Percentiles rank a stretch among this genome's conserved stretches.
Evolutionary conservation across 2,113 vertebrate genomes (phyloP).

Genomic region (Nesoenas mayeri): DNA sequence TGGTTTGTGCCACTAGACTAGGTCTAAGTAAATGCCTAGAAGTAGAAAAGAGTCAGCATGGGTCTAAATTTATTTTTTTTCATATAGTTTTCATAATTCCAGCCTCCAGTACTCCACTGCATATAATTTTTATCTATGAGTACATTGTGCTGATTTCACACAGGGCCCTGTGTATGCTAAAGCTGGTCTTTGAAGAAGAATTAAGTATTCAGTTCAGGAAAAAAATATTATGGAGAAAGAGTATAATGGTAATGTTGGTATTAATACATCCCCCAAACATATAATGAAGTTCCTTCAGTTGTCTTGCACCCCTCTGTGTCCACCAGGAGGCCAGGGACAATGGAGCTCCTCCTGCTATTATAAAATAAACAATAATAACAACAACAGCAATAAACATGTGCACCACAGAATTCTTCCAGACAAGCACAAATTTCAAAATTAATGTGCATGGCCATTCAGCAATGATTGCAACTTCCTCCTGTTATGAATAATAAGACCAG

Average conservation of each 20-base stretch:
- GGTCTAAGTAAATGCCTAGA: background rate
- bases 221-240: background rate
- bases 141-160: constrained; percentile 41
- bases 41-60: background rate
- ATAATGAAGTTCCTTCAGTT: constrained; percentile 33
- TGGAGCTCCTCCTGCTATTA: background rate
- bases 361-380: constrained; percentile 36
- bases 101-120: background rate
- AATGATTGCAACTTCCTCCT: background rate
- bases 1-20: background rate
- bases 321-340: constrained; percentile 24
- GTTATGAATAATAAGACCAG: background rate
- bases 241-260: background rate
- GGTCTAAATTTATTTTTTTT: background rate
- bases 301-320: constrained; percentile 16
- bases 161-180: constrained; percentile 13
- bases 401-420: background rate
- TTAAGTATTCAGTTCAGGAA: constrained; percentile 37
- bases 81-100: constrained; percentile 33
- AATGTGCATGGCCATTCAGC: background rate
- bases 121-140: constrained; percentile 3
- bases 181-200: constrained; percentile 45
- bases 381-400: constrained; percentile 32
- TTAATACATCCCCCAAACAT: background rate
- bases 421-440: background rate